Evolutionary conservation across 2,797 vertebrate genomes (phyloP), one percentile per base, ranked within the genome.

Genomic region (Hybognathus amarus): DNA sequence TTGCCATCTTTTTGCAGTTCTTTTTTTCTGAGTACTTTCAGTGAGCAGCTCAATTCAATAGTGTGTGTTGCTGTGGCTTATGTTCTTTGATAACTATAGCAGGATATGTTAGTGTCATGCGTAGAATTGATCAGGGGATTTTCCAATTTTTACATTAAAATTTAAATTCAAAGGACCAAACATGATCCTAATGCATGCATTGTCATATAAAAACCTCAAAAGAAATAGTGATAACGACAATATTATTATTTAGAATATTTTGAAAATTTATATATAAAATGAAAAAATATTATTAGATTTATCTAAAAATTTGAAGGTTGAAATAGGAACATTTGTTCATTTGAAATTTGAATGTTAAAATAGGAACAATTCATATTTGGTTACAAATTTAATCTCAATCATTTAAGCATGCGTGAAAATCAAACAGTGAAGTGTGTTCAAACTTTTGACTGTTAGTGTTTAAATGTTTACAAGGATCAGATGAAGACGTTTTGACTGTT

Each of bases 391-490:
- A 63, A 30, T 77, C 10, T 22, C 5, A 45, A 11, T 77, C 5
- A 22, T 30, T 77, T 45, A 63, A 4, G 24, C 38, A 27, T 18
- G 8, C 2, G 5, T 61, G 61, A 12, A 63, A 11, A 45, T 63
- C 17, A 77, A 77, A 63, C 5, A 0, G 22, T 64, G 20, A 81
- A n/a, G 22, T 52, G 42, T 52, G 30, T 74, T 61, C 20, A n/a
- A 13, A 71, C 27, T 18, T 45, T n/a, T 74, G 22, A 83, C 30
- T 12, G 67, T 74, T 73, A 45, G 75, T 30, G 42, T 82, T 63
- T 63, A 82, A 84, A 75, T 75, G 74, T 71, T 83, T 59, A 74
- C 79, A n/a, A 82, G 73, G n/a, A 83, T 66, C 68, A 68, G 61
- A 38, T 75, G 68, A 85, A 59, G 85, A 30, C 33, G 12, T 63